Evolutionary conservation across 1,140 invertebrate genomes (phyloP), one percentile per base, ranked within the genome.

Genomic region (Fopius arisanus): DNA sequence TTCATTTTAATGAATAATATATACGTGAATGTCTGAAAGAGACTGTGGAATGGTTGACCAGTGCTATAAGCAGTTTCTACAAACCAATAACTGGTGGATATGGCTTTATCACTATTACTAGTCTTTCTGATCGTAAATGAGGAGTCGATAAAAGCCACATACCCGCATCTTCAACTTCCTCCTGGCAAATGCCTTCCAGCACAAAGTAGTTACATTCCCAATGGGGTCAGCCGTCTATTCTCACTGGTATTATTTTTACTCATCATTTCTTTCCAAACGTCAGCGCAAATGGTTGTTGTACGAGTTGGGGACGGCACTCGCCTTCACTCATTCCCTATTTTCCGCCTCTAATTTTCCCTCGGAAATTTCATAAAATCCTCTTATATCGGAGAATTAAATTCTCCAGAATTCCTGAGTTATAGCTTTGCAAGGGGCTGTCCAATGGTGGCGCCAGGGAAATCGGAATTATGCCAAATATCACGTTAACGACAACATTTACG

Each of bases 191-290:
- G 21, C 48, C 19, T 54, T 54, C 48, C 3, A 9, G 54, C 23
- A 28, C 16, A 28, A 59, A 71, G 69, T 71, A 63, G 69, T 40
- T 63, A 71, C n/a, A 54, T 23, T 16, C 14, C 28, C 14, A 51
- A 26, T 54, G 43, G 2, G 40, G 68, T 31, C 68, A 70, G 48
- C n/a, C 29, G 68, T 70, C 48, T 21, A 54, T 33, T 59, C 29
- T 33, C 26, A 48, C 21, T 28, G 21, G n/a, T 59, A 29, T 43
- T n/a, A 54, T 70, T 59, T 28, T 16, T 68, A 26, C 28, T 23
- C 6, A 48, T 48, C n/a, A n/a, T n/a, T n/a, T 48, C 16, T n/a
- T 48, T 48, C 16, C 16, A 9, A 48, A 48, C 9, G 43, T 48
- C 43, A 48, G 43, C 43, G 33, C n/a, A n/a, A n/a, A n/a, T n/a